Conservation (phyloP, 2,888 invertebrate species). For the Nomada ferruginata region DNA sequence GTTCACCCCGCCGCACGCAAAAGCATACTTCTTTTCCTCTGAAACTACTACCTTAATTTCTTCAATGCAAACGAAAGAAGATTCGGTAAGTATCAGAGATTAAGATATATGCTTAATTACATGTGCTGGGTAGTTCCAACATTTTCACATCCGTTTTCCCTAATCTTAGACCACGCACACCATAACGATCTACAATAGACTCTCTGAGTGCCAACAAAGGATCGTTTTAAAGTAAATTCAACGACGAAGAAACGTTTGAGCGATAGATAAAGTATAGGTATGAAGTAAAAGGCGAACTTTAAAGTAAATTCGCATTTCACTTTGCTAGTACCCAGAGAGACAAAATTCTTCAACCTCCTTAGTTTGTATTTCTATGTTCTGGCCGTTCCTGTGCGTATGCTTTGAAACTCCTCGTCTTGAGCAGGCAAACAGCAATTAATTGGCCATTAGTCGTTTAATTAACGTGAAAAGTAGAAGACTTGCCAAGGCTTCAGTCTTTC, state of each 20-base stretch:
- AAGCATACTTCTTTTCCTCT: conserved; percentile 31
- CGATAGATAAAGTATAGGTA: too few relatives aligned
- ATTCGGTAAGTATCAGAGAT: not conserved
- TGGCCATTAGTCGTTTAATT: conserved; percentile 49
- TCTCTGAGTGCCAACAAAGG: conserved; percentile 22
- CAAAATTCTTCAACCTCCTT: not conserved
- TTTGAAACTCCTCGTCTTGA: conserved; percentile 31
- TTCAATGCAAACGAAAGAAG: not conserved
- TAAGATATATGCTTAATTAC: conserved; percentile 36
- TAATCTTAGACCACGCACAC: conserved; percentile 11
- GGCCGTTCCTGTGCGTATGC: conserved; percentile 52
- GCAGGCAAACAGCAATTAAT: conserved; percentile 37
- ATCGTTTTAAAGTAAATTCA: not conserved
- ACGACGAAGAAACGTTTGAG: not conserved
- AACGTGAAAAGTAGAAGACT: conserved; percentile 62
- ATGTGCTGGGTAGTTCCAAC: conserved; percentile 9
- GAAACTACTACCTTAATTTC: not conserved
- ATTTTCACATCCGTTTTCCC: not conserved
- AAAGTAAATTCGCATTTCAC: not conserved
- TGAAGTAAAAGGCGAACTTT: not conserved
- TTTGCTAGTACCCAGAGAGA: conserved; percentile 26
- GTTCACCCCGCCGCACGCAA: not conserved
- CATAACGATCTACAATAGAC: not conserved
- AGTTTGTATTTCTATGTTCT: conserved; percentile 20
- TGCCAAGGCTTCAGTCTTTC: conserved; percentile 69